A percentile compares a stretch with the other conserved stretches of the same genome.
phyloP scores from a whole-genome alignment of 2,113 vertebrate species.

The Centropus bengalensis region DNA sequence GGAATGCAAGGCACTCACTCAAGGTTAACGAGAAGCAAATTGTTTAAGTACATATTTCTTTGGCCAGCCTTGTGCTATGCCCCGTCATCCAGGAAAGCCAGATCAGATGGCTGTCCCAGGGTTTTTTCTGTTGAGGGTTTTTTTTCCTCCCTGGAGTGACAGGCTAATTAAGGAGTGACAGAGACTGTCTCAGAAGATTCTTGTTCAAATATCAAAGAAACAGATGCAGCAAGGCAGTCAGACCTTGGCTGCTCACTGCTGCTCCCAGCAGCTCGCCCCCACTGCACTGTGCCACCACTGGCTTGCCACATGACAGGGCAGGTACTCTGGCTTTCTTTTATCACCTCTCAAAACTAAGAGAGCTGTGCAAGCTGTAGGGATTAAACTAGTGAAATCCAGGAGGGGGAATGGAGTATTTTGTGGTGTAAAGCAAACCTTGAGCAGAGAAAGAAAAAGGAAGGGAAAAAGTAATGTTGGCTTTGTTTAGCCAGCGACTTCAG shows the following conservation, averaged over 20 bases:
- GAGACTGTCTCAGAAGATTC: constrained; percentile 31
- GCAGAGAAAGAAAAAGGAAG: background rate
- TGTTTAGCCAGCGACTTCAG: constrained; percentile 31
- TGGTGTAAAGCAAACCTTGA: background rate
- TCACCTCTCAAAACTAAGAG: constrained; percentile 16
- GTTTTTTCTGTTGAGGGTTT: background rate
- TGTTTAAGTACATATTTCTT: constrained; percentile 31
- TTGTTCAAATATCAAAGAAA: constrained; percentile 61
- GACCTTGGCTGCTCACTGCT: background rate
- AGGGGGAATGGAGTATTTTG: background rate
- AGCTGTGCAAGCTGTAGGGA: background rate
- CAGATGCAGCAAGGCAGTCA: constrained; percentile 42
- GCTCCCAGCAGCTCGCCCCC: constrained; percentile 20
- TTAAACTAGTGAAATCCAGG: background rate
- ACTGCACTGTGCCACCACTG: background rate
- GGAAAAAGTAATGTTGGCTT: background rate
- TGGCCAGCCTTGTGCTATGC: constrained; percentile 2
- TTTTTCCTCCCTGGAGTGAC: constrained; percentile 12
- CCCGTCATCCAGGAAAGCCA: constrained; percentile 46
- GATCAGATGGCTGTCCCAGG: constrained; percentile 22
- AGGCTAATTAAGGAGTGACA: constrained; percentile 59
- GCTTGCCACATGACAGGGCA: constrained; percentile 36
- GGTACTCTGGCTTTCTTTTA: constrained; percentile 22
- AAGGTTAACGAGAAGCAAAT: constrained; percentile 4
- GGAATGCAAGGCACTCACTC: background rate